These are phyloP conservation scores for Fistularia tabacaria DNA, from an alignment of 2,797 vertebrate genomes.

Conservation along the genomic window DNA sequence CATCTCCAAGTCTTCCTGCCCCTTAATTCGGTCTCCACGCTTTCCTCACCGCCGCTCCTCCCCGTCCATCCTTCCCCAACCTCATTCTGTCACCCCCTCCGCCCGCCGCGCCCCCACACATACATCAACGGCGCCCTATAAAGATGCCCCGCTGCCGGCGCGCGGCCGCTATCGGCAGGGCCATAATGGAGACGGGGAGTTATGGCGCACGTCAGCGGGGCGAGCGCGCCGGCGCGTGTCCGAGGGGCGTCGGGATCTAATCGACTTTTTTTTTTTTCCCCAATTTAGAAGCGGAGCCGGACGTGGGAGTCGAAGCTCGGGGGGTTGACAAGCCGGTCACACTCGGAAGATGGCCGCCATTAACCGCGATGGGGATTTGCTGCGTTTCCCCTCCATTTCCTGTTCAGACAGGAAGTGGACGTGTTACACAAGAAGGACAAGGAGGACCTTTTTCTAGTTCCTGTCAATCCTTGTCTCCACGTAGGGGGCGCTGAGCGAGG, in stretches of 20 bases:
- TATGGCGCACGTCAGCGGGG: constrained; percentile 65
- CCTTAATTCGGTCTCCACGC: constrained; percentile 2
- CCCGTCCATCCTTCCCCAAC: constrained; percentile 71
- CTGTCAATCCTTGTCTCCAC: no score
- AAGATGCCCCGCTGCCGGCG: constrained; percentile 76
- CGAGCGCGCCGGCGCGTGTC: constrained; percentile 6
- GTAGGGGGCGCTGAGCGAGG: no score
- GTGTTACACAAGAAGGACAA: no score
- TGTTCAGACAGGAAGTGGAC: no score
- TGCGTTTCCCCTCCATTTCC: no score
- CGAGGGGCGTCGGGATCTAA: constrained; percentile 42
- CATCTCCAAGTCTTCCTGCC: constrained; percentile 9
- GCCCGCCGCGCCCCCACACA: constrained; percentile 66
- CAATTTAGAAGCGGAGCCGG: constrained; percentile 28
- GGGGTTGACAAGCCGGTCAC: background rate
- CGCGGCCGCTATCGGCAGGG: constrained; percentile 75
- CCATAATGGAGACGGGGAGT: constrained; percentile 76
- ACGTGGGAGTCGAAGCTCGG: background rate
- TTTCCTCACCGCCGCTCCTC: constrained; percentile 26
- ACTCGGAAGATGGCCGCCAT: no score
- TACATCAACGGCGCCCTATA: constrained; percentile 66
- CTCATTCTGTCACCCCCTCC: constrained; percentile 86
- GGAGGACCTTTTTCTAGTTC: no score
- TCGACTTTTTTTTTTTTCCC: constrained; percentile 38
- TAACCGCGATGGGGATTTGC: no score